Percentiles rank a stretch among this genome's conserved stretches.
Conservation (phyloP, 2,888 invertebrate genomes). For the Emesis russula region DNA sequence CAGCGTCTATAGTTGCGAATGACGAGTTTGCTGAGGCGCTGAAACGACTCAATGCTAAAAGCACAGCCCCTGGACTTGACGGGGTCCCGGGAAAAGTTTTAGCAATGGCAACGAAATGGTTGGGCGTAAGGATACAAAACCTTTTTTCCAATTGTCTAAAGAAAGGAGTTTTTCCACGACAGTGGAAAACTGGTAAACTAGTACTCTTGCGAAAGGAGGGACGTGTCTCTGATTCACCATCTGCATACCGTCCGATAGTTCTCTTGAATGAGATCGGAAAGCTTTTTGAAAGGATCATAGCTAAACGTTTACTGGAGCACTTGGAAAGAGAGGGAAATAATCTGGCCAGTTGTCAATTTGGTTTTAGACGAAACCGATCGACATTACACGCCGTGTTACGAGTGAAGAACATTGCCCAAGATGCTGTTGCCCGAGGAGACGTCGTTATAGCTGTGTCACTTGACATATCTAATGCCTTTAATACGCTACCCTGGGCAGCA, state of each 20-base stretch:
- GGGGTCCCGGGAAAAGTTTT: slow-evolving; percentile 21
- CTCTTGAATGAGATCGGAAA: slow-evolving; percentile 10
- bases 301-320: background rate
- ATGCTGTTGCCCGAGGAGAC: background rate
- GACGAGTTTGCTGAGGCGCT: background rate
- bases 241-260: slow-evolving; percentile 6
- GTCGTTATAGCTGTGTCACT: background rate
- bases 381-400: background rate
- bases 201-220: background rate
- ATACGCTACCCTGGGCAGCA: background rate
- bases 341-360: too few species aligned
- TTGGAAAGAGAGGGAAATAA: background rate
- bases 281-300: background rate
- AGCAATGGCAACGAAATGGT: background rate
- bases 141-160: background rate
- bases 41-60: background rate
- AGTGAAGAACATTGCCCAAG: background rate
- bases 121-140: background rate
- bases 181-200: slow-evolving; percentile 21
- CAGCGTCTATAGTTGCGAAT: too few species aligned
- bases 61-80: slow-evolving; percentile 47
- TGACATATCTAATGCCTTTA: background rate
- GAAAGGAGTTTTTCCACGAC: background rate
- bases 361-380: background rate
- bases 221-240: background rate